Conservation (phyloP, 2,113 vertebrate species). For the Macquaria australasica region DNA sequence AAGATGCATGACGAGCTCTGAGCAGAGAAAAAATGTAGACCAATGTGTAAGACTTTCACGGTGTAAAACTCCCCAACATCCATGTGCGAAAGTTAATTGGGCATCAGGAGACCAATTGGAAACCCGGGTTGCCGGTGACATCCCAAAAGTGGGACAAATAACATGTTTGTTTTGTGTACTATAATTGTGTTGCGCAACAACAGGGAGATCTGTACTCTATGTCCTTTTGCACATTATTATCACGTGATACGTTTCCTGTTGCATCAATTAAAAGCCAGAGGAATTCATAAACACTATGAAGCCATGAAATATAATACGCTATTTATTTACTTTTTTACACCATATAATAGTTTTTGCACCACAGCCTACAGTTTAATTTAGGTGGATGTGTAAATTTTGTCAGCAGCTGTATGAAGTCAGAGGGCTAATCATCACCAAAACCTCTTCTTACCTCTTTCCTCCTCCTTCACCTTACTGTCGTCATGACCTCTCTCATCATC, state of each 20-base stretch:
- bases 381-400: neutral
- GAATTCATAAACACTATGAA: neutral
- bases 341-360: no score
- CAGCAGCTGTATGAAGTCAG: neutral
- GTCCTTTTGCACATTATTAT: slow-evolving; percentile 30
- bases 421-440: neutral
- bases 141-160: slow-evolving; percentile 56
- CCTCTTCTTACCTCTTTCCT: neutral
- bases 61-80: slow-evolving; percentile 3
- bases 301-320: neutral
- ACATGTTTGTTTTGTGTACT: slow-evolving; percentile 81
- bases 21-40: neutral
- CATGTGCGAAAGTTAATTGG: slow-evolving; percentile 76
- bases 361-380: neutral
- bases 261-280: neutral
- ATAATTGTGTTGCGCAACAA: slow-evolving; percentile 55
- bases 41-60: neutral
- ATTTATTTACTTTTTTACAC: neutral
- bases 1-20: neutral
- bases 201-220: slow-evolving; percentile 27
- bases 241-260: neutral
- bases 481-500: slow-evolving; percentile 10
- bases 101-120: slow-evolving; percentile 72
- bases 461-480: neutral
- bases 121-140: slow-evolving; percentile 45